Percentiles rank a stretch among this genome's conserved stretches.
These are phyloP conservation scores for Sitta europaea DNA, from an alignment of 2,113 vertebrate species.

Conservation along the genomic window DNA sequence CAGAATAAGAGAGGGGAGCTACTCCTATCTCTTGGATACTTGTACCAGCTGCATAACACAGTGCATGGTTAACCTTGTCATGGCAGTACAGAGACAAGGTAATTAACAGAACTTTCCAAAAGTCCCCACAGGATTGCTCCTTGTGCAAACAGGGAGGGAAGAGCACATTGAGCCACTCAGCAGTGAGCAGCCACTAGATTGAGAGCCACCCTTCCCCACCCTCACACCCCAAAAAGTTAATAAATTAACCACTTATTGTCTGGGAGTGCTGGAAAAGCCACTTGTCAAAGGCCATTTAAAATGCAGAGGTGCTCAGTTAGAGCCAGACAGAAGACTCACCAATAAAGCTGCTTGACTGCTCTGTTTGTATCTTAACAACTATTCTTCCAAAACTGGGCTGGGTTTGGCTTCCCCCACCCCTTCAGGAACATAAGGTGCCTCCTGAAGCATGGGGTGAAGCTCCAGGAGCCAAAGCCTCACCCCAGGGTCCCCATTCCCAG, in stretches of 20 bases:
- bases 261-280: neutral
- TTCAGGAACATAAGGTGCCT: neutral
- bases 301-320: neutral
- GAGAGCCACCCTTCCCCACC: neutral
- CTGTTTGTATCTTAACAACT: neutral
- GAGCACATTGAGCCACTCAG: neutral
- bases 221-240: neutral
- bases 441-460: neutral
- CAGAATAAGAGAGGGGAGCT: neutral
- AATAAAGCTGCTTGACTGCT: neutral
- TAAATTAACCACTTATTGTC: neutral
- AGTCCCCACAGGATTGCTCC: neutral
- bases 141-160: neutral
- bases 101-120: neutral
- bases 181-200: neutral
- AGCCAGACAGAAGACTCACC: neutral
- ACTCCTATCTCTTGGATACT: neutral
- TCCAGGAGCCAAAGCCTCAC: neutral
- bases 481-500: neutral
- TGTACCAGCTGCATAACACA: neutral
- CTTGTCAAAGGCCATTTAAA: neutral
- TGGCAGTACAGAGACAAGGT: neutral
- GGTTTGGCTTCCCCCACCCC: neutral
- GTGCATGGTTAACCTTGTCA: neutral
- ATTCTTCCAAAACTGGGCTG: neutral